phyloP scores from a whole-genome alignment of 2,797 vertebrate genomes.

The Gobio occitaniae region DNA sequence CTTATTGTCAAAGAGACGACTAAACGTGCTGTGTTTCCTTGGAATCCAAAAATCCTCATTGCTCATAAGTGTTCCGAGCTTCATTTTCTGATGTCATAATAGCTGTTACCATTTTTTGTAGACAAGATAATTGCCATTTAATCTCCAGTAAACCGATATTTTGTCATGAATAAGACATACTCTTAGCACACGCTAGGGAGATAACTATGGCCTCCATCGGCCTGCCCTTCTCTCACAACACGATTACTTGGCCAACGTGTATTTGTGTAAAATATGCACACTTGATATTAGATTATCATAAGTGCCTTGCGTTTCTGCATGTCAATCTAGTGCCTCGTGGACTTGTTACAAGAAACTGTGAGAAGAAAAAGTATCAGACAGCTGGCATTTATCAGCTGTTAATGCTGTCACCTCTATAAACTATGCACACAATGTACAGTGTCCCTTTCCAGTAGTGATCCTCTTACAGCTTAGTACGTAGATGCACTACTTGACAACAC shows the following conservation, averaged over 20 bases:
- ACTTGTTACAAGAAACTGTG: neutral
- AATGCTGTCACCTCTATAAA: constrained; percentile 15
- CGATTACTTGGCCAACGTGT: neutral
- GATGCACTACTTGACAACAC: constrained; percentile 43
- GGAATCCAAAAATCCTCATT: constrained; percentile 39
- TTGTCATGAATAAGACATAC: constrained; percentile 38
- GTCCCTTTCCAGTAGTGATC: constrained; percentile 49
- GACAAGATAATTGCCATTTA: constrained; percentile 49
- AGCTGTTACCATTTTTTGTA: constrained; percentile 33
- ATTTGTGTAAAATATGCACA: neutral
- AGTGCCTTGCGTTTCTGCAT: constrained; percentile 7
- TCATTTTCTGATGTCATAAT: constrained; percentile 41
- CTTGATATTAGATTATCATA: constrained; percentile 8
- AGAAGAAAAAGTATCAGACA: neutral
- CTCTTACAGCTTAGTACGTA: constrained; percentile 50
- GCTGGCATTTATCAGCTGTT: constrained; percentile 6
- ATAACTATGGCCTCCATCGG: constrained; percentile 7
- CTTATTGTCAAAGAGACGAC: constrained; percentile 21
- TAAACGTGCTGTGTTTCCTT: constrained; percentile 20
- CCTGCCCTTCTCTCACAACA: neutral
- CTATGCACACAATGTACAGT: constrained; percentile 11
- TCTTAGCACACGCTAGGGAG: neutral
- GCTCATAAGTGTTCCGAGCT: constrained; percentile 47
- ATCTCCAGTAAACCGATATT: constrained; percentile 29
- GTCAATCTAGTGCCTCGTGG: neutral